Conservation (phyloP, 2,113 vertebrate genomes). For the Scortum barcoo region DNA sequence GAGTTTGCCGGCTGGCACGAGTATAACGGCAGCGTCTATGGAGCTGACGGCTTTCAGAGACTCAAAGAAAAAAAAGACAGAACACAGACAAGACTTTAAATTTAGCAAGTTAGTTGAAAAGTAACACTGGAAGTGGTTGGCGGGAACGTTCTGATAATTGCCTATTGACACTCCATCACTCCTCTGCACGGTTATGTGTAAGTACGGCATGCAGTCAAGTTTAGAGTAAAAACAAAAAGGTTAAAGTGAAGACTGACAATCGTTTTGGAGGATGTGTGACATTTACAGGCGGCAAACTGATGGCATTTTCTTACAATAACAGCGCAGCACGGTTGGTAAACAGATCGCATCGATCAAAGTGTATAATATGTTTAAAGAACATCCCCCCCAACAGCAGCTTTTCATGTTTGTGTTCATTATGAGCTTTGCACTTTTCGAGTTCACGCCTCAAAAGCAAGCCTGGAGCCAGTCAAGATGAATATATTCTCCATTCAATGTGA, state of each 20-base stretch:
- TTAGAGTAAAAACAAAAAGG: constrained; percentile 26
- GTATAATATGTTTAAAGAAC: constrained; percentile 27
- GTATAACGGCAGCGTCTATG: constrained; percentile 49
- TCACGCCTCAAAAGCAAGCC: constrained; percentile 51
- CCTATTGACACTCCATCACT: not conserved
- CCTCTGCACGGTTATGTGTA: not conserved
- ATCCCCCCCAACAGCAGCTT: constrained; percentile 15
- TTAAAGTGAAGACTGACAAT: not conserved
- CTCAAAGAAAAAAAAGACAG: constrained; percentile 18
- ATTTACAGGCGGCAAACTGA: constrained; percentile 31
- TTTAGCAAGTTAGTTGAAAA: constrained; percentile 16
- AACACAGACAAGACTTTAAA: constrained; percentile 26
- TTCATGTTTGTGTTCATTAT: constrained; percentile 41
- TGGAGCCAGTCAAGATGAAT: constrained; percentile 53
- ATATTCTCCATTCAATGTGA: constrained; percentile 48
- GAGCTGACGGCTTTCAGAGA: constrained; percentile 34
- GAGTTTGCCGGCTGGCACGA: constrained; percentile 35
- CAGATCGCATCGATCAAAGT: constrained; percentile 41
- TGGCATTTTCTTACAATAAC: constrained; percentile 7
- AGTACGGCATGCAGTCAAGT: not conserved
- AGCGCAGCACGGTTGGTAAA: constrained; percentile 2
- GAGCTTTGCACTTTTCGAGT: constrained; percentile 43
- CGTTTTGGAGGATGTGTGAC: constrained; percentile 13
- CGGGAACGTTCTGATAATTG: constrained; percentile 34
- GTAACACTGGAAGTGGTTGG: constrained; percentile 7